Conservation (phyloP, 2,797 vertebrate species). For the Oophaga sylvatica region DNA sequence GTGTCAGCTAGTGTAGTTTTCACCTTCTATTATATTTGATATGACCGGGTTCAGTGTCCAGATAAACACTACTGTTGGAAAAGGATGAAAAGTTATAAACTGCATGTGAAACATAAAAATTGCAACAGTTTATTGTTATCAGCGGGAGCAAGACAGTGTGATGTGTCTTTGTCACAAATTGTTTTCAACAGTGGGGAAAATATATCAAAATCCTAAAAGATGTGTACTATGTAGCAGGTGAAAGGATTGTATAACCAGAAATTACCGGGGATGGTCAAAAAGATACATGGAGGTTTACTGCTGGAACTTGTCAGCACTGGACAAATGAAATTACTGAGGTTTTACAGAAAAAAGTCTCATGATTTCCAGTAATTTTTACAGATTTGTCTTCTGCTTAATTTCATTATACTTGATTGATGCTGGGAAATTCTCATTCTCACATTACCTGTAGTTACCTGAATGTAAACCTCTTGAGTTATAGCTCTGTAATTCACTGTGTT, state of each 20-base stretch:
- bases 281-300: background rate
- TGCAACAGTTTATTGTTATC: background rate
- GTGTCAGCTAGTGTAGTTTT: background rate
- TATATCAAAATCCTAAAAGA: background rate
- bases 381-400: background rate
- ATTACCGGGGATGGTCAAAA: background rate
- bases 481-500: background rate
- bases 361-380: slow-evolving; percentile 15
- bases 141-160: background rate
- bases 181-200: background rate
- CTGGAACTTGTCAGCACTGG: background rate
- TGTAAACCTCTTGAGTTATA: background rate
- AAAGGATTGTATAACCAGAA: background rate
- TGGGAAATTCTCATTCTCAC: slow-evolving; percentile 1
- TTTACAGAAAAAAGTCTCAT: background rate
- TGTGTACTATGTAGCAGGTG: background rate
- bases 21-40: background rate
- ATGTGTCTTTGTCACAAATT: background rate
- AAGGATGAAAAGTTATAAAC: background rate
- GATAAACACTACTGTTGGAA: background rate
- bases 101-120: background rate
- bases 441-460: slow-evolving; percentile 8
- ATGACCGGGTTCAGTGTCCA: background rate
- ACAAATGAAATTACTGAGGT: slow-evolving; percentile 13
- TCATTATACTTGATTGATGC: background rate